Evolutionary conservation across 2,797 vertebrate species (phyloP).

Genomic region (Carcharodon carcharias): DNA sequence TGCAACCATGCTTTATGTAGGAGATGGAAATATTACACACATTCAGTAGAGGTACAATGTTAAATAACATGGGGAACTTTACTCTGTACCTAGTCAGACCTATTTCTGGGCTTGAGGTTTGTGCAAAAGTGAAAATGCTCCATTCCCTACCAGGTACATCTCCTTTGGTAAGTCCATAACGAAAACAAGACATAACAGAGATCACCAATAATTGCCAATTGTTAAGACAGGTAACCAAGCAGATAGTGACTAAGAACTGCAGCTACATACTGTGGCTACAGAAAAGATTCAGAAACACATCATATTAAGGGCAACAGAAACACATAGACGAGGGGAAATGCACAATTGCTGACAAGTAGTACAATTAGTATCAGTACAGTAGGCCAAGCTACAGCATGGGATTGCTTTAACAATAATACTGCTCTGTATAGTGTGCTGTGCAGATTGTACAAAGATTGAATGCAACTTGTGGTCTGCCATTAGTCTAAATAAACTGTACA

Average conservation of each 20-base stretch:
- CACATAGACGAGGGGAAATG: background rate
- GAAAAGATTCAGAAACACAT: background rate
- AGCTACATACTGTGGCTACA: background rate
- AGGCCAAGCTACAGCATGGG: background rate
- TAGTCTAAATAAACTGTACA: background rate
- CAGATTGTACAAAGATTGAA: background rate
- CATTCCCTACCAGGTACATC: background rate
- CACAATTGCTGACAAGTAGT: background rate
- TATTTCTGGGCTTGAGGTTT: background rate
- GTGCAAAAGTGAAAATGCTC: background rate
- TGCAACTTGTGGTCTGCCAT: background rate
- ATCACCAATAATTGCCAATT: background rate
- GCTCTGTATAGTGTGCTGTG: background rate
- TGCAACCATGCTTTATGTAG: background rate
- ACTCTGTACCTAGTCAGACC: background rate
- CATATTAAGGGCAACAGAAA: background rate
- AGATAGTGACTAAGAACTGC: background rate
- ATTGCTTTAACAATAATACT: background rate
- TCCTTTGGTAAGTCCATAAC: background rate
- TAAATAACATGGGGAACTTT: background rate
- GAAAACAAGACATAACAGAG: background rate
- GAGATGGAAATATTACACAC: background rate
- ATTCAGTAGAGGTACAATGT: background rate
- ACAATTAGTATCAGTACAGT: background rate
- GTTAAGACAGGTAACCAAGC: background rate